Conservation (phyloP, 2,113 vertebrate species). For the Brevimyrus niger region DNA sequence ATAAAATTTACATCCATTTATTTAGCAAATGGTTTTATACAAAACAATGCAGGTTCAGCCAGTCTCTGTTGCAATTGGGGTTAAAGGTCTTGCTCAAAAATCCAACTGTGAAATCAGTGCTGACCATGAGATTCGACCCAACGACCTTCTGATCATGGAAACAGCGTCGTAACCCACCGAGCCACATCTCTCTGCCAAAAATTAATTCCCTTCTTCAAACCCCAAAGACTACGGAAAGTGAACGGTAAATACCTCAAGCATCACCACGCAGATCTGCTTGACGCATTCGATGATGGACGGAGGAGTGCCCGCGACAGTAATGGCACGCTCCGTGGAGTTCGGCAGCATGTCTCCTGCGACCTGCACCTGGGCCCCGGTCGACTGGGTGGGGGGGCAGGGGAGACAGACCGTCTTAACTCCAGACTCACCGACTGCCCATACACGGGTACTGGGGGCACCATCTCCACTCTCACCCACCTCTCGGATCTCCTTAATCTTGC, state of each 20-base stretch:
- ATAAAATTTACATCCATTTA: not conserved
- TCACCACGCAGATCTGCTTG: constrained; percentile 85
- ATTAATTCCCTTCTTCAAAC: not conserved
- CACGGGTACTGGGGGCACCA: not conserved
- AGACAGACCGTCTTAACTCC: constrained; percentile 3
- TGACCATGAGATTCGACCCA: not conserved
- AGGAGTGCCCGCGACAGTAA: constrained; percentile 85
- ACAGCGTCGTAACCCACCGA: not conserved
- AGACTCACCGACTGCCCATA: not conserved
- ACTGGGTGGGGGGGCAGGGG: constrained; percentile 35
- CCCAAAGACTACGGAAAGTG: constrained; percentile 5
- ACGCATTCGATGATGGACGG: constrained; percentile 88
- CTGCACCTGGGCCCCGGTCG: constrained; percentile 89
- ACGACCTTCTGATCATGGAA: not conserved
- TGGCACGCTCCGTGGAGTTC: constrained; percentile 85
- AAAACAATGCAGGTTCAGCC: not conserved
- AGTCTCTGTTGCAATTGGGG: not conserved
- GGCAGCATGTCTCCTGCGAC: constrained; percentile 89
- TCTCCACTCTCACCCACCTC: constrained; percentile 61
- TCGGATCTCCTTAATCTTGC: constrained; percentile 92
- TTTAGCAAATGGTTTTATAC: not conserved
- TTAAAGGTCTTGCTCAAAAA: not conserved
- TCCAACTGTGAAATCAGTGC: not conserved
- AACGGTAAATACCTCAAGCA: constrained; percentile 71
- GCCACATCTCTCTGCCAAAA: not conserved